Percentiles rank a stretch among this genome's conserved stretches.
Evolutionary conservation across 2,888 invertebrate species (phyloP).

Genomic region (Agriopis aurantiaria): DNA sequence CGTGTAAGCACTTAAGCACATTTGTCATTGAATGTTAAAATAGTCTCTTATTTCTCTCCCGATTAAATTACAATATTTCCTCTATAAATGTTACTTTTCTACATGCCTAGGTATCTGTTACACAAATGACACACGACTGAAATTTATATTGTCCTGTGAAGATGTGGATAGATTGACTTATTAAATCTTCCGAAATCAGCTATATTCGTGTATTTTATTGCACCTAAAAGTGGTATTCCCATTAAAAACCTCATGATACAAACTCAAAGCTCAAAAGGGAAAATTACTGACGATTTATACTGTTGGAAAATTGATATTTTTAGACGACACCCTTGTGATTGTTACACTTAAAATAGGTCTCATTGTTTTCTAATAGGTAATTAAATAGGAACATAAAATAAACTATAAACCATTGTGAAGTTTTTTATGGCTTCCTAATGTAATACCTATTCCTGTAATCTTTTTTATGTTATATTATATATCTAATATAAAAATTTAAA

Average conservation of each 20-base stretch:
- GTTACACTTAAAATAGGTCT: slow-evolving; percentile 49
- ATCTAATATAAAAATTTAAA: slow-evolving; percentile 39
- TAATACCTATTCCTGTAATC: slow-evolving; percentile 40
- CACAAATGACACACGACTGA: slow-evolving; percentile 59
- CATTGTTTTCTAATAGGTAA: slow-evolving; percentile 52
- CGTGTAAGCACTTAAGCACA: slow-evolving; percentile 68
- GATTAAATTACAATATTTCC: slow-evolving; percentile 52
- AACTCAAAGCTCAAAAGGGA: slow-evolving; percentile 69
- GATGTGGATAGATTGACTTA: slow-evolving; percentile 64
- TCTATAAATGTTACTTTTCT: slow-evolving; percentile 12
- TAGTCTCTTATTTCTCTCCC: slow-evolving; percentile 55
- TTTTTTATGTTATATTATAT: slow-evolving; percentile 44
- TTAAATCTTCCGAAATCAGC: slow-evolving; percentile 71
- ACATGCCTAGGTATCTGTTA: slow-evolving; percentile 23
- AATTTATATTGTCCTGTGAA: slow-evolving; percentile 54
- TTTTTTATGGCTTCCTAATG: slow-evolving; percentile 58
- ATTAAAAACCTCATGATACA: slow-evolving; percentile 55
- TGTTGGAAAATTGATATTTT: slow-evolving; percentile 79
- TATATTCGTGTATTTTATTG: slow-evolving; percentile 65
- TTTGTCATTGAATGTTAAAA: slow-evolving; percentile 70
- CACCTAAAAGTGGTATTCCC: slow-evolving; percentile 13
- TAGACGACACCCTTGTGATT: slow-evolving; percentile 73
- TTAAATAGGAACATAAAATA: slow-evolving; percentile 60
- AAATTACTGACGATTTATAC: slow-evolving; percentile 65
- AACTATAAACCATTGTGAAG: slow-evolving; percentile 65